Base-by-base conservation (phyloP, 1,140 invertebrate genomes). In the Hyles euphorbiae region DNA sequence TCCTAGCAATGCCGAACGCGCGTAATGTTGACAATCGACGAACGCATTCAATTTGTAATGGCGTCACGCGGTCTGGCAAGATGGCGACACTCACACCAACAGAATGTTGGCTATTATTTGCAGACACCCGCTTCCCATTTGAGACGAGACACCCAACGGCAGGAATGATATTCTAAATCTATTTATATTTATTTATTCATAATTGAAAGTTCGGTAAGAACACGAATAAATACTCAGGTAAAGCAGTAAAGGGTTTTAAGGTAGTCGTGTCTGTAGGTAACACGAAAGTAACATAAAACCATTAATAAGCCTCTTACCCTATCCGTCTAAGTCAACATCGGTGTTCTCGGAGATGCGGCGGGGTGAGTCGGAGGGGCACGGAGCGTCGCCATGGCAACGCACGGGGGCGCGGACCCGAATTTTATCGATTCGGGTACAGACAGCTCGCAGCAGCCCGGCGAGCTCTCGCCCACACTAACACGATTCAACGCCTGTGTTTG, bases 231-330 rank as follows among this genome's bases (percentile, higher is more conserved):
- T 34, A 56, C 10, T 48, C 34, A n/a, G 22, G 2, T 22, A 22
- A 22, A 22, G 9, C 5, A 44, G 32, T 34, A 22, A 56, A 48
- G 54, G 10, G 32, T 48, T 63, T 48, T 56, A 32, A 56, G 44
- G 47, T 51, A 56, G 10, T 32, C 63, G 51, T 56, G 71, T 69
- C 61, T 70, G 61, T 65, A 67, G 66, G 68, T 70, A 72, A 76
- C 68, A 69, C 63, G 62, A 68, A 72, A 79, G 78, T 80, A 88
- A 84, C 76, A 85, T 79, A 83, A 86, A 85, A 83, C 81, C 85
- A 88, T 88, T 88, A 86, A 83, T 88, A 88, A 88, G 83, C 83
- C 83, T 83, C 81, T 88, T 88, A 88, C 85, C 78, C 83, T 85
- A 88, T 88, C 82, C 85, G 83, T 88, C 85, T 88, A 85, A 86